These are phyloP conservation scores for Rana temporaria DNA, from an alignment of 2,113 vertebrate species.

Conservation along the genomic window DNA sequence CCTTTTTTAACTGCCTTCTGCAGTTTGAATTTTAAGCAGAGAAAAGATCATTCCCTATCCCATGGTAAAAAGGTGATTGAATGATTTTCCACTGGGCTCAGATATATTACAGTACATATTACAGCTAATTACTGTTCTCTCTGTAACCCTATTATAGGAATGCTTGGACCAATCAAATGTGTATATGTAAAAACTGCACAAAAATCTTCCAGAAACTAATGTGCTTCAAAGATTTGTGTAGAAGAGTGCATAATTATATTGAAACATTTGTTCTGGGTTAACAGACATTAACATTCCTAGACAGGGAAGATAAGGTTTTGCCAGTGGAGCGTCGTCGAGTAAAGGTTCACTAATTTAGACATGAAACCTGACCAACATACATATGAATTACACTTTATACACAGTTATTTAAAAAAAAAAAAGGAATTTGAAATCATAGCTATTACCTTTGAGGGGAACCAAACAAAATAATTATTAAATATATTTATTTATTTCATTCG, in stretches of 20 bases:
- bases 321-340: not conserved
- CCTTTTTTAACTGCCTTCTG: too few relatives aligned
- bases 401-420: too few relatives aligned
- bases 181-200: too few relatives aligned
- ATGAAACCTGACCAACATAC: too few relatives aligned
- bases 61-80: not conserved
- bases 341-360: not conserved
- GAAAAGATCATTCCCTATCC: too few relatives aligned
- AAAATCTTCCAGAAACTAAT: conserved; percentile 1
- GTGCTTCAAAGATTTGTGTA: not conserved
- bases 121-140: not conserved
- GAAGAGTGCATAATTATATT: conserved; percentile 8
- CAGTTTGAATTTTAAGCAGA: too few relatives aligned
- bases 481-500: too few relatives aligned
- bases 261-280: conserved; percentile 17
- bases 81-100: not conserved
- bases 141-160: not conserved
- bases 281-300: conserved; percentile 12
- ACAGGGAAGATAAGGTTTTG: not conserved
- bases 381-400: too few relatives aligned
- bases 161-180: not conserved
- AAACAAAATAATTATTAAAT: not conserved
- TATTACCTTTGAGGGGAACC: not conserved
- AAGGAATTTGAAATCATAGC: not conserved
- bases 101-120: not conserved